Evolutionary conservation across 2,888 invertebrate genomes (phyloP), one percentile per base, ranked within the genome.

Genomic region (Tenthredo scrophulariae): DNA sequence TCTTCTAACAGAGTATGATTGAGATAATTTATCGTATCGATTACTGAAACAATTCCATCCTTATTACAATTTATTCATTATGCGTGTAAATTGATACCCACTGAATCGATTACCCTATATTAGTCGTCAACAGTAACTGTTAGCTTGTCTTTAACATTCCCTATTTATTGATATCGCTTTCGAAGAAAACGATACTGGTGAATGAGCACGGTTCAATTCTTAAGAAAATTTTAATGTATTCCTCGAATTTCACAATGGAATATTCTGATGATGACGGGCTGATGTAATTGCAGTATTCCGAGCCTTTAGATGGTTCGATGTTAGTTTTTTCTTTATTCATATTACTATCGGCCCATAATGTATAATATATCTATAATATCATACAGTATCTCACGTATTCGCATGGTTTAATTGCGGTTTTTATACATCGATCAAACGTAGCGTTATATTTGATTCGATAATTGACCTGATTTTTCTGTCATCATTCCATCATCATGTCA

Each of bases 401-500:
- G 40, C 9, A 37, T 54, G n/a, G 58, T 40, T 33, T 46, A 37
- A 58, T 58, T 79, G 50, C 62, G 26, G 4, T 37, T 79, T 79
- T 58, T 37, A 33, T 58, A n/a, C n/a, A 37, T 29, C 6, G 50
- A 15, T 75, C 50, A 50, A 74, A 37, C 75, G 75, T 29, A 13
- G 37, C 10, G 18, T 79, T 37, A 58, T 6, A 79, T 79, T 37
- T 26, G 22, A 22, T 62, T 58, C 79, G 10, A 62, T 58, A 58
- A 79, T 58, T 79, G 58, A 79, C 37, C 13, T 62, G 58, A 75
- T 75, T 79, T 22, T 58, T 37, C 46, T 40, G 2, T 65, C 22
- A 9, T 29, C 65, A 29, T 26, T 29, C 15, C 65, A 26, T n/a
- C n/a, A n/a, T n/a, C n/a, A n/a, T n/a, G 26, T 62, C 13, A 26